These are phyloP conservation scores for Trichoplusia ni DNA, from an alignment of 1,140 invertebrate species.

Conservation along the genomic window DNA sequence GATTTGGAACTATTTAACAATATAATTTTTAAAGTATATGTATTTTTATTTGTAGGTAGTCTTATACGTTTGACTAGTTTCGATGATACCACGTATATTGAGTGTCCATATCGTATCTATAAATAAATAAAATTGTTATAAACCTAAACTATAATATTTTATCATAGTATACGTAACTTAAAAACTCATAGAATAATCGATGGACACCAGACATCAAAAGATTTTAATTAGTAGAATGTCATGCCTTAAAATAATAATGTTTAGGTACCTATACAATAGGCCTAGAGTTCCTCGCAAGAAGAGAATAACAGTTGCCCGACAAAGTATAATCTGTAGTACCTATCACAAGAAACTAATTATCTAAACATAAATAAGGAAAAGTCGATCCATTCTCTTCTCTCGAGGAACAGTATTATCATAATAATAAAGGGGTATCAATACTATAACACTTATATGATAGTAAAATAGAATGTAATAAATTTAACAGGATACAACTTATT, in stretches of 20 bases:
- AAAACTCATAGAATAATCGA: slow-evolving; percentile 15
- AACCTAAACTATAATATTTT: slow-evolving; percentile 18
- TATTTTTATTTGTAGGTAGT: slow-evolving; percentile 45
- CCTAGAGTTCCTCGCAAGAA: slow-evolving; percentile 73
- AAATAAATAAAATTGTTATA: slow-evolving; percentile 24
- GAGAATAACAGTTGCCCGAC: slow-evolving; percentile 38
- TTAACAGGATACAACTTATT: slow-evolving; percentile 80
- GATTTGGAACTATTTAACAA: slow-evolving; percentile 45
- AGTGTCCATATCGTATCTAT: slow-evolving; percentile 27
- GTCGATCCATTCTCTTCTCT: slow-evolving; percentile 51
- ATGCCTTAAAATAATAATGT: slow-evolving; percentile 47
- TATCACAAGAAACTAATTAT: slow-evolving; percentile 26
- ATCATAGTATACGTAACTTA: slow-evolving; percentile 4
- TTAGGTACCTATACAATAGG: slow-evolving; percentile 60
- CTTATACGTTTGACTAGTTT: slow-evolving; percentile 51
- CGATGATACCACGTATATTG: slow-evolving; percentile 45
- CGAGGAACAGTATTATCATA: slow-evolving; percentile 65
- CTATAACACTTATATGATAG: slow-evolving; percentile 76
- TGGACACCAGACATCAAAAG: slow-evolving; percentile 25
- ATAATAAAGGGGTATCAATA: slow-evolving; percentile 72
- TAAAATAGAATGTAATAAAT: slow-evolving; percentile 81
- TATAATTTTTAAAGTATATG: slow-evolving; percentile 36
- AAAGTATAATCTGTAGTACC: not conserved
- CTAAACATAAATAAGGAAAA: not conserved
- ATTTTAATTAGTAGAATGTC: slow-evolving; percentile 39